A percentile compares a stretch with the other conserved stretches of the same genome.
These are phyloP conservation scores for Elephantulus edwardii DNA, from an alignment of 2,113 vertebrate genomes.

Conservation along the genomic window DNA sequence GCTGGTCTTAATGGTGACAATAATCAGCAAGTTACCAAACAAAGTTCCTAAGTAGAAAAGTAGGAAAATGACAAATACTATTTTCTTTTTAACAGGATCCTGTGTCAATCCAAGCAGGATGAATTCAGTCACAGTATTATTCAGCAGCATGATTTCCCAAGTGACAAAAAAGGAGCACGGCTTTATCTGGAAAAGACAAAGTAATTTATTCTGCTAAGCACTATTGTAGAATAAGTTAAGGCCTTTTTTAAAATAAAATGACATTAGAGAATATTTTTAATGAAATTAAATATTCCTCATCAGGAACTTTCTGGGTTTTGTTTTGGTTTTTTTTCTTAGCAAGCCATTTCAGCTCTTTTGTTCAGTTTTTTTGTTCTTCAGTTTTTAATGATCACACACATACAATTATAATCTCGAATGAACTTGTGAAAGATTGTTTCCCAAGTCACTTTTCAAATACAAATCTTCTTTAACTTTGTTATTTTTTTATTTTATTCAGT, in stretches of 20 bases:
- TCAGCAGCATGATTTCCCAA: neutral
- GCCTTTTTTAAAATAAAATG: no score
- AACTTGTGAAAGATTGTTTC: neutral
- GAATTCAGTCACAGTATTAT: conserved; percentile 9
- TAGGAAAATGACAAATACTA: neutral
- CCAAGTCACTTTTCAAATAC: neutral
- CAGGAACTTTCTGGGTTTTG: neutral
- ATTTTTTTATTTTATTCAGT: neutral
- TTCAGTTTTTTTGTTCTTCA: neutral
- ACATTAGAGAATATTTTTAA: neutral
- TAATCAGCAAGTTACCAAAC: conserved; percentile 50
- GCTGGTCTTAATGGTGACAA: conserved; percentile 56
- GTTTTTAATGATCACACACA: neutral
- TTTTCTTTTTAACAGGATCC: neutral
- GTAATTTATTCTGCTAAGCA: neutral
- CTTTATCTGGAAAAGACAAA: neutral
- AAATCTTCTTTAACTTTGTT: neutral
- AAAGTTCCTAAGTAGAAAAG: neutral
- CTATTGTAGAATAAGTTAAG: neutral
- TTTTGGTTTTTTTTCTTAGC: neutral
- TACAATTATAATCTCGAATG: neutral
- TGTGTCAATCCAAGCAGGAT: neutral
- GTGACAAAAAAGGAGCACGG: neutral
- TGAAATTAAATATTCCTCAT: neutral
- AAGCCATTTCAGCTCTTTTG: neutral